Evolutionary conservation across 1,140 invertebrate species (phyloP), one percentile per base, ranked within the genome.

Genomic region (Neodiprion virginianus): DNA sequence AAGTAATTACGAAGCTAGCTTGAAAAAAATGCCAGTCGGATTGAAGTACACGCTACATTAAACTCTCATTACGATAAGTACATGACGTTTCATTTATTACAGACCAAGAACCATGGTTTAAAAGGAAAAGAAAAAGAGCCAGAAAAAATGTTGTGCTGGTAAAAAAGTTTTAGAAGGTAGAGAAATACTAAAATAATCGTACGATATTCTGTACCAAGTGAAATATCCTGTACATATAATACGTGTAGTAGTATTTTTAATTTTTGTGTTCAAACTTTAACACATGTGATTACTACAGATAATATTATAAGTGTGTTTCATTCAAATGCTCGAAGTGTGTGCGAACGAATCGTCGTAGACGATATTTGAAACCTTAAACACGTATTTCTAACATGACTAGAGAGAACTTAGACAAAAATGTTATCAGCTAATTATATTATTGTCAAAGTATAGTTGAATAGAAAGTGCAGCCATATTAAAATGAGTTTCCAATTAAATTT

Each of bases 1-100:
- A 72, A 73, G 67, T 75, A 28, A 75, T 48, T 66, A 48, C 65
- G 48, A 53, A 68, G n/a, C 21, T 72, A 76, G 72, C 76, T 79
- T 74, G 69, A 76, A 70, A 61, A 53, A 66, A 61, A 61, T 61
- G 53, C 53, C 53, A 61, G 53, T 61, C 53, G n/a, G n/a, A 61
- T 61, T 61, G n/a, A 61, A 61, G 53, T 61, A 61, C 53, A 61
- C n/a, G 53, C 11, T 61, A 61, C 53, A 61, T 17, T 14, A 61
- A 61, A 61, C 11, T 14, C 53, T 61, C 4, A 61, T 8, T 14
- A 61, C 53, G 8, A 61, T 61, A 17, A 12, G 53, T 61, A 17
- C 53, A 61, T 17, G 53, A 61, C 53, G n/a, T 61, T 61, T 61
- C 53, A 61, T 61, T 61, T 61, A 61, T 61, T 17, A 8, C 53